phyloP scores from a whole-genome alignment of 2,113 vertebrate species.

The Zosterops hypoxanthus region DNA sequence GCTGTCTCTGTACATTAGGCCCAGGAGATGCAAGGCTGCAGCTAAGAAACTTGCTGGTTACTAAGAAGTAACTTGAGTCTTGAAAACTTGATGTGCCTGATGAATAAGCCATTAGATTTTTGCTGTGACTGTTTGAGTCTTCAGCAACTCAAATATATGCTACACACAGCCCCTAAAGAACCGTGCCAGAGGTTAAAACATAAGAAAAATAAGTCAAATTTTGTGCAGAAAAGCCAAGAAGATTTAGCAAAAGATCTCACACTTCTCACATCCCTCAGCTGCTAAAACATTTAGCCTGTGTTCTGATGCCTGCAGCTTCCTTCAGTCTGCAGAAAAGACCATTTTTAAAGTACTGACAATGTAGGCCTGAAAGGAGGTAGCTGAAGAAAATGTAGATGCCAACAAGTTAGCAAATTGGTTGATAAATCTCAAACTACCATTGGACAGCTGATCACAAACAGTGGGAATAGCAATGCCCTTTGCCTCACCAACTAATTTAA shows the following conservation, averaged over 20 bases:
- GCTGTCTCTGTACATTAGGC: background rate
- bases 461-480: background rate
- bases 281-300: background rate
- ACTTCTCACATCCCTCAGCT: background rate
- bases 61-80: background rate
- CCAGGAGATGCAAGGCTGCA: background rate
- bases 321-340: background rate
- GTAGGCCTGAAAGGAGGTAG: background rate
- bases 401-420: background rate
- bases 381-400: background rate
- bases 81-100: constrained; percentile 1
- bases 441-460: background rate
- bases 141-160: constrained; percentile 28
- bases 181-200: constrained; percentile 27
- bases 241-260: background rate
- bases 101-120: constrained; percentile 25
- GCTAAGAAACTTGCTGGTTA: background rate
- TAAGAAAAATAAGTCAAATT: constrained; percentile 31
- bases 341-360: background rate
- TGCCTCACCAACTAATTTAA: background rate
- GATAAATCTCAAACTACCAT: background rate
- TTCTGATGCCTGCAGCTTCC: background rate
- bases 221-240: constrained; percentile 21
- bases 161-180: background rate
- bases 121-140: background rate